A percentile compares a stretch with the other conserved stretches of the same genome.
Evolutionary conservation across 2,797 vertebrate genomes (phyloP).

Genomic region (Phoebastria nigripes): DNA sequence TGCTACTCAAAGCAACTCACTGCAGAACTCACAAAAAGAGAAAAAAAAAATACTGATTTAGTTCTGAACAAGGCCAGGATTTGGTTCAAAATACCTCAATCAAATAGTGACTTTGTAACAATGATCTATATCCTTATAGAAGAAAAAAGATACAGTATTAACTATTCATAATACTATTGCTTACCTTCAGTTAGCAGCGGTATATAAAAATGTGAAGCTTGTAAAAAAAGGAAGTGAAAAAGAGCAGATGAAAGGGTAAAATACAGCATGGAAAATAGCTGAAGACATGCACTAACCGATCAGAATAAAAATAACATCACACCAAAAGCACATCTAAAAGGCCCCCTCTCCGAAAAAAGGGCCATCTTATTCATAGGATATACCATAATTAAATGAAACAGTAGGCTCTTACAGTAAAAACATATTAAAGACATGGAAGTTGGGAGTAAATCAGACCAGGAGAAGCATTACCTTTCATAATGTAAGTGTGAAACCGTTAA

Average conservation of each 20-base stretch:
- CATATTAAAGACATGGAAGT: neutral
- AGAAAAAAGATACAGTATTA: neutral
- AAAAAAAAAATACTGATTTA: neutral
- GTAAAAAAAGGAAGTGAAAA: neutral
- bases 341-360: accelerated
- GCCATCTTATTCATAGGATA: neutral
- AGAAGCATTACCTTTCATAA: neutral
- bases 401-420: neutral
- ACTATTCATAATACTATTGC: neutral
- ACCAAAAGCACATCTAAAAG: neutral
- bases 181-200: neutral
- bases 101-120: neutral
- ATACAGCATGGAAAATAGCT: neutral
- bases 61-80: neutral
- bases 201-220: neutral
- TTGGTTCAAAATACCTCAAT: neutral
- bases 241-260: neutral
- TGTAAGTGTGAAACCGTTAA: neutral
- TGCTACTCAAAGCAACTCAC: neutral
- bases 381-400: neutral
- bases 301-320: neutral
- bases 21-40: neutral
- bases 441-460: neutral
- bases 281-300: neutral
- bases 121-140: neutral